Evolutionary conservation across 2,888 invertebrate species (phyloP).

Genomic region (Lochmaea capreae): DNA sequence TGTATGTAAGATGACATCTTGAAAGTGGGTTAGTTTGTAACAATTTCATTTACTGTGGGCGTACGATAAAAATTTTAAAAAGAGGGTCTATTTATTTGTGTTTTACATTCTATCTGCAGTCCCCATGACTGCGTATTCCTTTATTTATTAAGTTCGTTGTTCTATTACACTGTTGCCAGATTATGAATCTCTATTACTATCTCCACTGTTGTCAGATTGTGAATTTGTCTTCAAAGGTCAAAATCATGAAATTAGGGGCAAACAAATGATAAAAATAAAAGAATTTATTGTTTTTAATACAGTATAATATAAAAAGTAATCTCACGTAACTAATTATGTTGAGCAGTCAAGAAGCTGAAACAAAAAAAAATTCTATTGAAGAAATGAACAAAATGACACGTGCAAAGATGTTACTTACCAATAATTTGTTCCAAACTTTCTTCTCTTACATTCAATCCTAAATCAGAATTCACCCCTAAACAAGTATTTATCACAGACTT

Average conservation of each 20-base stretch:
- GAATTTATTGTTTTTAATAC: neutral
- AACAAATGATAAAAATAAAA: neutral
- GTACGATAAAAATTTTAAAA: no score
- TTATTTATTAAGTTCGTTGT: no score
- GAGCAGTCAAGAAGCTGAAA: slow-evolving; percentile 21
- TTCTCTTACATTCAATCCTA: slow-evolving; percentile 53
- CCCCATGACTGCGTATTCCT: no score
- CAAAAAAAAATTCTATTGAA: slow-evolving; percentile 7
- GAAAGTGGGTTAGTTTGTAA: no score
- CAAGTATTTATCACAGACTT: slow-evolving; percentile 60
- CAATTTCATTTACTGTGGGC: no score
- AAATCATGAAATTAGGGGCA: neutral
- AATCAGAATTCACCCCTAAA: slow-evolving; percentile 55
- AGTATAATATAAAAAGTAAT: slow-evolving; percentile 1
- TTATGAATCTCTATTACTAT: no score
- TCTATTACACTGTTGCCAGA: no score
- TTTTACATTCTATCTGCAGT: no score
- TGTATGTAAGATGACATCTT: no score
- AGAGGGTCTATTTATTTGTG: no score
- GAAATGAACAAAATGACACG: neutral
- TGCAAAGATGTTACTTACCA: slow-evolving; percentile 40
- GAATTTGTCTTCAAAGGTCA: neutral
- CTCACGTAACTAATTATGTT: neutral
- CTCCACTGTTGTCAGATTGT: no score
- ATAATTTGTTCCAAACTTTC: slow-evolving; percentile 54